Evolutionary conservation across 2,113 vertebrate species (phyloP).

Genomic region (Osmerus mordax): DNA sequence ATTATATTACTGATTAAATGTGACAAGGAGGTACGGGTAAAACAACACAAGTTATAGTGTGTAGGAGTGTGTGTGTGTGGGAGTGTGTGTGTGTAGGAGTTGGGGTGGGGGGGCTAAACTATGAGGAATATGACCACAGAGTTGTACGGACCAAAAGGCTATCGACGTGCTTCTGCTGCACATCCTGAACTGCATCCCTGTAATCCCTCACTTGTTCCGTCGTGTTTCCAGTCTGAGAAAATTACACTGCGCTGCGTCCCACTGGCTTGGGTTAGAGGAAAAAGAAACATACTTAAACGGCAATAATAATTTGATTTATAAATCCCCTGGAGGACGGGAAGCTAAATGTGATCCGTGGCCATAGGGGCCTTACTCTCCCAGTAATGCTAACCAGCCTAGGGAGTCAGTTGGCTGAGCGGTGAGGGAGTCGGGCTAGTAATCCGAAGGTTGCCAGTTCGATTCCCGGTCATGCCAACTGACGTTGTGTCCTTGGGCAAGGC

Average conservation of each 20-base stretch:
- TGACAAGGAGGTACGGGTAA: slow-evolving; percentile 49
- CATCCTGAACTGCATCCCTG: neutral
- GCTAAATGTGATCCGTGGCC: slow-evolving; percentile 26
- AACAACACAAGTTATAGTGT: slow-evolving; percentile 16
- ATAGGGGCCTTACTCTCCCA: slow-evolving; percentile 18
- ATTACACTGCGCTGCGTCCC: neutral
- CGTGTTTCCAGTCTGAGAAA: slow-evolving; percentile 1
- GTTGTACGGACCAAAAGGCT: slow-evolving; percentile 26
- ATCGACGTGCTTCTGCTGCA: neutral
- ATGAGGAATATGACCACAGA: neutral
- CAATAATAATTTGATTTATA: slow-evolving; percentile 10
- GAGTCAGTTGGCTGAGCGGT: no score
- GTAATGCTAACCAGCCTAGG: neutral
- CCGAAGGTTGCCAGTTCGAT: no score
- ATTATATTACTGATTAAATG: slow-evolving; percentile 51
- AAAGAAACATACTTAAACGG: slow-evolving; percentile 12
- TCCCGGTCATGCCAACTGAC: no score
- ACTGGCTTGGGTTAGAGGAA: neutral
- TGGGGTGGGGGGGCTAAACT: slow-evolving; percentile 15
- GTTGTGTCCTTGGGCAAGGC: no score
- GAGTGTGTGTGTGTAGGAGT: neutral
- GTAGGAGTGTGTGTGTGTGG: slow-evolving; percentile 21
- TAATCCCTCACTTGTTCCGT: neutral
- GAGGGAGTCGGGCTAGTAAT: no score
- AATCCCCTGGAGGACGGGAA: slow-evolving; percentile 13